A percentile compares a stretch with the other conserved stretches of the same genome.
These are phyloP conservation scores for Babyrousa celebensis DNA, from an alignment of 2,797 vertebrate species.

Conservation along the genomic window DNA sequence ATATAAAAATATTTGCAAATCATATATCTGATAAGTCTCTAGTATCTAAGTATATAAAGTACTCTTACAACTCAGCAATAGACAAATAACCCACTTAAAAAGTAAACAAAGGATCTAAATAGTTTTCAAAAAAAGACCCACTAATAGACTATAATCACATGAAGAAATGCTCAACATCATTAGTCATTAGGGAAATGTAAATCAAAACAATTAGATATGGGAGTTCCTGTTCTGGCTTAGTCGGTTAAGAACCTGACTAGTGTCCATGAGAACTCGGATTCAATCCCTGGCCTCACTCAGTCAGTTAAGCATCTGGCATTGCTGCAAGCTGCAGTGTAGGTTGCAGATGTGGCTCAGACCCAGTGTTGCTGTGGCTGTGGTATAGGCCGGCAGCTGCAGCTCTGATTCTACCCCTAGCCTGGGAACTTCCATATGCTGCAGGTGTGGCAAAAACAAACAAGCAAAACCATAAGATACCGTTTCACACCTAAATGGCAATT, in stretches of 20 bases:
- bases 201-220: constrained; percentile 23
- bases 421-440: too few relatives aligned
- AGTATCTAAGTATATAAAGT: constrained; percentile 19
- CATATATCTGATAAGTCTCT: constrained; percentile 37
- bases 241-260: too few relatives aligned
- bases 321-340: too few relatives aligned
- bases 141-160: background rate
- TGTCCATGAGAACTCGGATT: too few relatives aligned
- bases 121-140: constrained; percentile 53
- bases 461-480: constrained; percentile 14
- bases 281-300: too few relatives aligned
- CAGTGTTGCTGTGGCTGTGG: too few relatives aligned
- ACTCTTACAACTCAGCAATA: constrained; percentile 34
- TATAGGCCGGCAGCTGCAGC: too few relatives aligned
- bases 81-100: constrained; percentile 1
- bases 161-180: constrained; percentile 11
- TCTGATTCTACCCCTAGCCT: too few relatives aligned
- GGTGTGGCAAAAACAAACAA: too few relatives aligned
- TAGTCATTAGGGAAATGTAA: constrained; percentile 18
- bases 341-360: too few relatives aligned
- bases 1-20: constrained; percentile 29
- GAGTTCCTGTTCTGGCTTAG: too few relatives aligned
- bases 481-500: background rate
- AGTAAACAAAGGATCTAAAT: constrained; percentile 26
- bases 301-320: too few relatives aligned